Percentiles rank a stretch among this genome's conserved stretches.
phyloP scores from a whole-genome alignment of 1,140 invertebrate species.

The Venustaconcha ellipsiformis region DNA sequence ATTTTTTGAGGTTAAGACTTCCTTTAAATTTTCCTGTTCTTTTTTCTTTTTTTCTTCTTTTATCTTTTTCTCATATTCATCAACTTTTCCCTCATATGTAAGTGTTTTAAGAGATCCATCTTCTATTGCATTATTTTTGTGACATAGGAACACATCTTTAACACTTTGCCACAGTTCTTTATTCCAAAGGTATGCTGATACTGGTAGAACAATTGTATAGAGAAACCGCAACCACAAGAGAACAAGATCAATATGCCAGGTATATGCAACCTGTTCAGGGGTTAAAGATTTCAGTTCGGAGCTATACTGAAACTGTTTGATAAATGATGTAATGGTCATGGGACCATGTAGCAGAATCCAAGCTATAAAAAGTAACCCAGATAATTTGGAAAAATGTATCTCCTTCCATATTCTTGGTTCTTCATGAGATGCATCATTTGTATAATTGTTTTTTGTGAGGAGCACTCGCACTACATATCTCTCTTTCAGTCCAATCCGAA shows the following conservation, averaged over 20 bases:
- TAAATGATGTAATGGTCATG: constrained; percentile 47
- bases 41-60: constrained; percentile 35
- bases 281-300: constrained; percentile 30
- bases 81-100: constrained; percentile 19
- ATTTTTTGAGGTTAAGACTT: constrained; percentile 2
- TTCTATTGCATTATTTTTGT: constrained; percentile 58
- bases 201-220: constrained; percentile 52
- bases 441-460: constrained; percentile 48
- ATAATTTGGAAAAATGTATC: constrained; percentile 38
- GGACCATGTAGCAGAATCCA: constrained; percentile 58
- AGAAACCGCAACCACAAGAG: constrained; percentile 60
- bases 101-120: constrained; percentile 41
- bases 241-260: constrained; percentile 46
- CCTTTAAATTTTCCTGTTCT: constrained; percentile 30
- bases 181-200: constrained; percentile 49
- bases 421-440: constrained; percentile 32
- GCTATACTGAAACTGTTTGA: constrained; percentile 49
- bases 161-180: constrained; percentile 60
- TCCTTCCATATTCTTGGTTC: constrained; percentile 43
- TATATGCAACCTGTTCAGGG: constrained; percentile 36
- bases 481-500: constrained; percentile 33
- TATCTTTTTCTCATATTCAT: constrained; percentile 24
- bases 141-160: constrained; percentile 58
- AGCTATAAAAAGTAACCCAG: constrained; percentile 43
- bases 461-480: constrained; percentile 29